Evolutionary conservation across 2,888 invertebrate species (phyloP), one percentile per base, ranked within the genome.

Genomic region (Clepsis dumicolana): DNA sequence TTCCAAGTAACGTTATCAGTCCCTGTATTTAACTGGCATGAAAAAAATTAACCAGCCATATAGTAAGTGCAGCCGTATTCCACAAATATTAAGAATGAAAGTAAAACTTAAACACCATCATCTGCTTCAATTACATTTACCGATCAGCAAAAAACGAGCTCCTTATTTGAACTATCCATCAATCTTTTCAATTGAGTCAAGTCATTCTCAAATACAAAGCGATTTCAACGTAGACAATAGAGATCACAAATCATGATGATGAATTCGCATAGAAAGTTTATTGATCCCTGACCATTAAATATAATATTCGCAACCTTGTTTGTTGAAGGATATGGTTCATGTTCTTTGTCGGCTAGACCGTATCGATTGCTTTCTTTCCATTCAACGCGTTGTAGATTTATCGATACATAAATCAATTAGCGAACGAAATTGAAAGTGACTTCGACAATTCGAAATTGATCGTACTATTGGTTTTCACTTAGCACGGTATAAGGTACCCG

Each of bases 361-460:
- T 71, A 71, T 74, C 67, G 64, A 71, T 73, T 65, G 75, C 81
- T 84, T 83, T 83, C 83, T 81, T 78, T 72, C 77, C 78, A 77
- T 79, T 77, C 72, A 78, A 83, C 80, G 75, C 78, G 73, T 78
- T 73, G 75, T 70, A 67, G 64, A 72, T 68, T 78, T 84, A 88
- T 89, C 89, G 79, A 70, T 74, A 84, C 87, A 85, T 81, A 83
- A 88, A 91, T 90, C 91, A 89, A 90, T 90, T 90, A 86, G 84
- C 72, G 73, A 79, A 75, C 74, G 83, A 87, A 89, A 91, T 82
- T 77, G 89, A 90, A 89, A 91, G 88, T 79, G 83, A 83, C 76
- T 74, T 72, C 70, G 71, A 65, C 75, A 74, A 77, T 64, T 64
- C 18, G 59, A 68, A 60, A 69, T 69, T 16, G 35, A 57, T n/a